A percentile compares a stretch with the other conserved stretches of the same genome.
These are phyloP conservation scores for Phaethon lepturus DNA, from an alignment of 2,113 vertebrate species.

Conservation along the genomic window DNA sequence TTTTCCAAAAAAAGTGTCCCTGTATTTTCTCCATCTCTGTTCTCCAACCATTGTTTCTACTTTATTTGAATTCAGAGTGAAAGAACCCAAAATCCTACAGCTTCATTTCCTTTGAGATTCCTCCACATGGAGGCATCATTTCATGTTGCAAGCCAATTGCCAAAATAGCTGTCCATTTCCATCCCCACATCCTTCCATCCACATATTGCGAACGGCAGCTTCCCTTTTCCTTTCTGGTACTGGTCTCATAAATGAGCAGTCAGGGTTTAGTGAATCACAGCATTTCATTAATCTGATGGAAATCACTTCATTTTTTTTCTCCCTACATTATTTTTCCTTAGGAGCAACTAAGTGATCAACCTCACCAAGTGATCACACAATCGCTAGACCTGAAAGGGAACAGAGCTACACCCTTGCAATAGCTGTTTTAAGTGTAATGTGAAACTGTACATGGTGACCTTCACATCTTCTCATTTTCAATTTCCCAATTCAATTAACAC, in stretches of 20 bases:
- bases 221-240: neutral
- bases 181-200: neutral
- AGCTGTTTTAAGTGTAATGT: neutral
- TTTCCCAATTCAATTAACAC: neutral
- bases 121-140: neutral
- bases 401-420: neutral
- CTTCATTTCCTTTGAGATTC: neutral
- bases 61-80: neutral
- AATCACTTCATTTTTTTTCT: neutral
- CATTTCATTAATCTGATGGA: neutral
- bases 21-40: neutral
- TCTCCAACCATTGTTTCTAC: neutral
- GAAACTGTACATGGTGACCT: neutral
- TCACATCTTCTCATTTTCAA: neutral
- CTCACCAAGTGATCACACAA: neutral
- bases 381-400: neutral
- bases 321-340: neutral
- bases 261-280: neutral
- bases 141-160: rapidly evolving
- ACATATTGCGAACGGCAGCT: neutral
- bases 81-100: neutral
- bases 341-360: neutral
- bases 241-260: neutral
- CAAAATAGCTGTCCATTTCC: neutral
- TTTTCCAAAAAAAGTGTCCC: neutral